Percentiles rank a stretch among this genome's conserved stretches.
Conservation (phyloP, 1,140 invertebrate genomes). For the Solenopsis invicta region DNA sequence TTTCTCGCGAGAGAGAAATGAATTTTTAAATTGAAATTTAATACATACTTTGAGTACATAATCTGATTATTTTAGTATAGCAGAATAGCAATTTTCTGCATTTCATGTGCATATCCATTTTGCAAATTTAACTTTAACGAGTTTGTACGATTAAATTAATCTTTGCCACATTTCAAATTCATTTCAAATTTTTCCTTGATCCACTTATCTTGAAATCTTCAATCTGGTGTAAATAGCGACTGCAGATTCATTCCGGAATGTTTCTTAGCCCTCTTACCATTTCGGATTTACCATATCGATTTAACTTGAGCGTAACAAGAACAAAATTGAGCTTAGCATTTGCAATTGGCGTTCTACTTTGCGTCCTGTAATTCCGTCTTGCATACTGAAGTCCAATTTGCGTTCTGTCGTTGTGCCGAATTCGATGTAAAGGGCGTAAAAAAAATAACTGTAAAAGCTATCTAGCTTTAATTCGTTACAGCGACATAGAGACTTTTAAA, state of each 20-base stretch:
- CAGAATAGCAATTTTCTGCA: not conserved
- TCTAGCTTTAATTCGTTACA: constrained; percentile 33
- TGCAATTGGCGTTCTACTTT: constrained; percentile 35
- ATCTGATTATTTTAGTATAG: not conserved
- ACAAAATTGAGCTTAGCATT: constrained; percentile 34
- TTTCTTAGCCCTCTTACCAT: not conserved
- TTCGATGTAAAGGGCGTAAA: not conserved
- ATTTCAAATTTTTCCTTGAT: not conserved
- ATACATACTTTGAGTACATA: constrained; percentile 8
- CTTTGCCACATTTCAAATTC: not conserved
- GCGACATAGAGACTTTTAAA: not conserved
- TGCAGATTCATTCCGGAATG: constrained; percentile 1
- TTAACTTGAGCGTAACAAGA: constrained; percentile 14
- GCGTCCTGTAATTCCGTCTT: constrained; percentile 14
- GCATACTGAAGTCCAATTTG: constrained; percentile 35
- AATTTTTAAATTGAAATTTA: constrained; percentile 22
- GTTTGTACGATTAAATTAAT: not conserved
- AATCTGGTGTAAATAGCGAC: not conserved
- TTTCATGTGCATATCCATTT: not conserved
- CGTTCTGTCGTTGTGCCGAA: constrained; percentile 5
- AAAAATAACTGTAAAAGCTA: not conserved
- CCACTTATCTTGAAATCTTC: not conserved
- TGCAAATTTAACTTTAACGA: constrained; percentile 35
- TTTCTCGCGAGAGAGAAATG: not conserved
- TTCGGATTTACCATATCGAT: not conserved